Conservation (phyloP, 2,113 vertebrate species). For the Noctilio leporinus region DNA sequence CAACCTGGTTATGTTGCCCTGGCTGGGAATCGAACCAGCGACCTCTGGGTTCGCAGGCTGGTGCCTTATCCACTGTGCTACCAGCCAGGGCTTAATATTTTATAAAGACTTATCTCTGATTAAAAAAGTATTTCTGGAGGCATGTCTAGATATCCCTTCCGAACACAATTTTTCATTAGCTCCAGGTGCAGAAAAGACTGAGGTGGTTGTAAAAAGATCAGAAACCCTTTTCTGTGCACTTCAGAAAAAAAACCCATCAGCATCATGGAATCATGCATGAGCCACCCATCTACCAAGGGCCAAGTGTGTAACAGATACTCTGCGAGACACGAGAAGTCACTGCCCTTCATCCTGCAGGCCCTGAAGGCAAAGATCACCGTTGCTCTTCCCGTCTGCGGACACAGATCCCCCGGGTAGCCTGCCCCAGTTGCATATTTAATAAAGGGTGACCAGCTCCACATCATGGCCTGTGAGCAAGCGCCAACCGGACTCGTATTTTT, state of each 20-base stretch:
- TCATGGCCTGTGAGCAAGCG: neutral
- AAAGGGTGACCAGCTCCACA: neutral
- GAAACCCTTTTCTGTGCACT: neutral
- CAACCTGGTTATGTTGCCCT: too few species aligned
- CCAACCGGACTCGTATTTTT: neutral
- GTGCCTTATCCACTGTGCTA: too few species aligned
- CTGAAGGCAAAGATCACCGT: neutral
- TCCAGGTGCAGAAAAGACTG: neutral
- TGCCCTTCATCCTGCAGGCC: neutral
- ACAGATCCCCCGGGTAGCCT: neutral
- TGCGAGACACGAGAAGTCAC: too few species aligned
- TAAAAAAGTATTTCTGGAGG: neutral
- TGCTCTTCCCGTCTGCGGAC: neutral
- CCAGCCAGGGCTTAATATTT: too few species aligned
- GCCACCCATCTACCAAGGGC: neutral
- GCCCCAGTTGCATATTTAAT: neutral
- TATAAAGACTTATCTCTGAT: neutral
- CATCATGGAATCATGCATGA: neutral
- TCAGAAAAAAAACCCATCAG: neutral
- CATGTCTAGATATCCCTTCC: neutral
- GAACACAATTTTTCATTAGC: neutral
- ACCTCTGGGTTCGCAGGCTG: too few species aligned
- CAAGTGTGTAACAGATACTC: fast-evolving
- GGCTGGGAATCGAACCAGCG: too few species aligned
- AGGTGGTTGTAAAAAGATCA: neutral